A percentile compares a stretch with the other conserved stretches of the same genome.
These are phyloP conservation scores for Sarcophaga subvicina DNA, from an alignment of 2,888 invertebrate species.

Conservation along the genomic window DNA sequence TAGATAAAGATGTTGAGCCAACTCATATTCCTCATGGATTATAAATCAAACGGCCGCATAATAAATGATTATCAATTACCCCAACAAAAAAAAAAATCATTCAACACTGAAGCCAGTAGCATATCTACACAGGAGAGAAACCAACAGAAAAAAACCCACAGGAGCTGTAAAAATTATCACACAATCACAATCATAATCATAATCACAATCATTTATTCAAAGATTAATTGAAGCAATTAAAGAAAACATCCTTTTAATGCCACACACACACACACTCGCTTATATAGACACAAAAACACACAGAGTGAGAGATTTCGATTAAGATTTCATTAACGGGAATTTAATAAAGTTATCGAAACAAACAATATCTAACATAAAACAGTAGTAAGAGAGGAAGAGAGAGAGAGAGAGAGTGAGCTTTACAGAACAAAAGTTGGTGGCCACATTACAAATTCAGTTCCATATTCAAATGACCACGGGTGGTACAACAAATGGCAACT, in stretches of 20 bases:
- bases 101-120: neutral
- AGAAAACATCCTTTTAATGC: neutral
- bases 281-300: neutral
- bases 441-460: neutral
- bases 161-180: neutral
- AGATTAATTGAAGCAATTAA: neutral
- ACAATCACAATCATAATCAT: neutral
- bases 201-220: neutral
- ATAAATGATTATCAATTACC: neutral
- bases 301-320: neutral
- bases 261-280: neutral
- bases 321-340: neutral
- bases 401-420: too few relatives aligned
- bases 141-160: neutral
- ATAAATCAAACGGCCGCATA: constrained; percentile 37
- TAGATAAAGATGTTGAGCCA: too few relatives aligned
- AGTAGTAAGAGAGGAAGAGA: too few relatives aligned
- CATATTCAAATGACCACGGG: neutral
- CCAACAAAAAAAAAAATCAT: too few relatives aligned
- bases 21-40: too few relatives aligned
- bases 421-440: neutral
- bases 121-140: neutral
- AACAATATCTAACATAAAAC: neutral
- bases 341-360: neutral
- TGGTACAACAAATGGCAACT: neutral